Percentiles rank a stretch among this genome's conserved stretches.
phyloP scores from a whole-genome alignment of 2,888 invertebrate species.

The Anagyrus pseudococci region DNA sequence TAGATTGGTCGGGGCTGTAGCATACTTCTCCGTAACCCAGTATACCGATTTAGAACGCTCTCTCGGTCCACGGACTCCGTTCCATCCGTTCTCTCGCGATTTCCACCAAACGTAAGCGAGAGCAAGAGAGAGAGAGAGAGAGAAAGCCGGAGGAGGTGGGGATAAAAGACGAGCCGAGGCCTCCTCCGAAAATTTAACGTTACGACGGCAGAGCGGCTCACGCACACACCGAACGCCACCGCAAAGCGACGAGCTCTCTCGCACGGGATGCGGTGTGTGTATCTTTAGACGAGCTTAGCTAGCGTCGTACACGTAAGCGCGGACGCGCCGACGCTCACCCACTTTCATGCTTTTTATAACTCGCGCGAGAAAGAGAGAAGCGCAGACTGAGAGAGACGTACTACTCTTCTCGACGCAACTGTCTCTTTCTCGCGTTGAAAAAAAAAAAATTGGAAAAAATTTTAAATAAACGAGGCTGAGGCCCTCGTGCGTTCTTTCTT shows the following conservation, averaged over 20 bases:
- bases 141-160: not conserved
- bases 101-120: not conserved
- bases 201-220: constrained; percentile 3
- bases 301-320: not conserved
- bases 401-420: not conserved
- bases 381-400: not conserved
- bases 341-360: constrained; percentile 21
- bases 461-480: no score
- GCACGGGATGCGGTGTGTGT: not conserved
- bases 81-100: not conserved
- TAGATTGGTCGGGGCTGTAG: no score
- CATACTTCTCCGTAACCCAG: no score
- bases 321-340: constrained; percentile 4
- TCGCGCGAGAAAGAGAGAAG: not conserved
- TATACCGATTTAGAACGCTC: constrained; percentile 20
- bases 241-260: no score
- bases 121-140: not conserved
- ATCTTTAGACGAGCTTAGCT: constrained; percentile 13
- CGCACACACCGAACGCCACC: not conserved
- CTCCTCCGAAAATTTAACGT: constrained; percentile 19
- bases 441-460: not conserved
- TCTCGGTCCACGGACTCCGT: not conserved
- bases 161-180: not conserved
- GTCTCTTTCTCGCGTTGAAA: not conserved
- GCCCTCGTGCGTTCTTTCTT: no score